Evolutionary conservation across 1,140 invertebrate genomes (phyloP), one percentile per base, ranked within the genome.

Genomic region (Prorops nasuta): DNA sequence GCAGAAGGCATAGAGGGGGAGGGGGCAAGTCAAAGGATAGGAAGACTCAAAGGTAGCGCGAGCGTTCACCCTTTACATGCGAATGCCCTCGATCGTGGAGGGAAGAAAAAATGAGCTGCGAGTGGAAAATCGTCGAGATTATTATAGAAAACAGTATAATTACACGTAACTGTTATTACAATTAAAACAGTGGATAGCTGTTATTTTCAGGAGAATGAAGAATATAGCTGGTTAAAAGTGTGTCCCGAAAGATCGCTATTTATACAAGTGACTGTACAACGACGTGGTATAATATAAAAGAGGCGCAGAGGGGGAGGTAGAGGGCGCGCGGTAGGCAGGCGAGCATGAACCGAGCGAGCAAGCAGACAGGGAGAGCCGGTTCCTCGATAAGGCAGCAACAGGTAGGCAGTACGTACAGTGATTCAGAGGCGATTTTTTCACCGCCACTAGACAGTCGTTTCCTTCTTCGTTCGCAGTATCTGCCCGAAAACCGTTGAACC

Each of bases 361-460:
- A 28, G 24, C 10, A 28, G 24, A 20, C 58, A 46, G 41, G 48
- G 51, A 34, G 18, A 71, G 66, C 67, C 66, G 47, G 67, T 70
- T 71, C 67, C 70, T 72, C 69, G 67, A 72, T 73, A 73, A 66
- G 69, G 69, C 62, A 66, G 66, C 63, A 28, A 4, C 10, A 66
- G 65, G 68, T 69, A 68, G 71, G 65, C 57, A 42, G 67, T 49
- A 51, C 44, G 46, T 36, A 51, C 54, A 49, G 67, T 71, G 65
- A 71, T 69, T 71, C 69, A 70, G 66, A 65, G 55, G 20, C 35
- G 41, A 71, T 71, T 71, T 71, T 71, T 71, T 60, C 58, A 64
- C 40, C 54, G 54, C 58, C 49, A 56, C 60, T 64, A 69, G 68
- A 69, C 64, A 55, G 60, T 63, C 60, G 56, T 59, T 69, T 56